These are phyloP conservation scores for Dysdera silvatica DNA, from an alignment of 1,140 invertebrate genomes.

Conservation along the genomic window DNA sequence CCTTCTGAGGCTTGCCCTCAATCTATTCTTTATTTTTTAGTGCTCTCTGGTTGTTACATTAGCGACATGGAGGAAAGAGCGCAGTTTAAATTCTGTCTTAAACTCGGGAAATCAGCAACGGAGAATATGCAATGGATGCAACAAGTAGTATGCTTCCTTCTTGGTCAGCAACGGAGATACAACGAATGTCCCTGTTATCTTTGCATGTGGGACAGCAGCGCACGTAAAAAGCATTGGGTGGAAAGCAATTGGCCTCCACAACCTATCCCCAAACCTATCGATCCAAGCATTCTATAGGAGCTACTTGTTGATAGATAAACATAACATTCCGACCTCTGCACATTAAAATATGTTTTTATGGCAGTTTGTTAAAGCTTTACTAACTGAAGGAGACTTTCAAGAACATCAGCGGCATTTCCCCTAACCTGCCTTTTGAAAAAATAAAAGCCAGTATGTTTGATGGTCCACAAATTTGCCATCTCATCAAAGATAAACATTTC, in stretches of 20 bases:
- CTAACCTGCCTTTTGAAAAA: too few relatives aligned
- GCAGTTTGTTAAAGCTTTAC: not conserved
- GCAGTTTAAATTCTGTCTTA: too few relatives aligned
- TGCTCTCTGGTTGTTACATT: too few relatives aligned
- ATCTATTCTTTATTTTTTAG: too few relatives aligned
- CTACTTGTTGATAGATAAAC: not conserved
- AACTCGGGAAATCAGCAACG: too few relatives aligned
- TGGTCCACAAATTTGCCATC: not conserved
- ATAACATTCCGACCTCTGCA: not conserved
- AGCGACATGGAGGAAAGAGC: too few relatives aligned
- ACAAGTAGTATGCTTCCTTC: not conserved
- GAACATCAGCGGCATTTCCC: constrained; percentile 36
- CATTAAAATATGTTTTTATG: not conserved
- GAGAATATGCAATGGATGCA: too few relatives aligned
- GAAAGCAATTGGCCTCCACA: not conserved
- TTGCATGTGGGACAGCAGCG: constrained; percentile 34
- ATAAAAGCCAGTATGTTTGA: not conserved
- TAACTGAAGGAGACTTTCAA: not conserved
- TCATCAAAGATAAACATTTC: constrained; percentile 3
- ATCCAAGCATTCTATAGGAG: not conserved
- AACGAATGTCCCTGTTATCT: constrained; percentile 34
- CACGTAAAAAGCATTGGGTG: not conserved
- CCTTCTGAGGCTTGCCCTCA: too few relatives aligned
- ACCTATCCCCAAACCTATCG: not conserved
- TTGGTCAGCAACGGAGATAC: constrained; percentile 30